Evolutionary conservation across 2,888 invertebrate genomes (phyloP).

Genomic region (Rapana venosa): DNA sequence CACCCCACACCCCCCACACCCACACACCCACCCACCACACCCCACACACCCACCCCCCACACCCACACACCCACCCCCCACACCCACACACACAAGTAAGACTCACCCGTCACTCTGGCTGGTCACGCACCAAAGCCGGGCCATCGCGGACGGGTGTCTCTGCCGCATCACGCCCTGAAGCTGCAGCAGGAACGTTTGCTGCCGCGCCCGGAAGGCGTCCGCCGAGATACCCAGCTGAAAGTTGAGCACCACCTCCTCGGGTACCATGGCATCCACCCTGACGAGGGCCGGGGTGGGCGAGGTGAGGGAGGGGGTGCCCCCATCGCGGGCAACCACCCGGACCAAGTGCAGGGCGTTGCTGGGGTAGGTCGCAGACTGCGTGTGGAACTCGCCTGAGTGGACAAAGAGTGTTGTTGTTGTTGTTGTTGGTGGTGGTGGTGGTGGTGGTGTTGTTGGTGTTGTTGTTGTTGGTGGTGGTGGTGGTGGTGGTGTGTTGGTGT

Average conservation of each 20-base stretch:
- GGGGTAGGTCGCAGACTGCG: background rate
- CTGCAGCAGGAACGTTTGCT: conserved; percentile 57
- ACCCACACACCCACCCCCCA: too few species aligned
- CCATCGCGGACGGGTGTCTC: conserved; percentile 55
- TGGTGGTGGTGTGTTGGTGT: too few species aligned
- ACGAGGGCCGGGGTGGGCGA: conserved; percentile 59
- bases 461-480: too few species aligned
- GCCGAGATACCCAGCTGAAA: conserved; percentile 44
- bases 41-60: too few species aligned
- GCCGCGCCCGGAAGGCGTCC: conserved; percentile 50
- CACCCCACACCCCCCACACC: too few species aligned
- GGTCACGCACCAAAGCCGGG: conserved; percentile 50
- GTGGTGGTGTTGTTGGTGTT: too few species aligned
- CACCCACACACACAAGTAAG: background rate
- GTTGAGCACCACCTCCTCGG: conserved; percentile 41
- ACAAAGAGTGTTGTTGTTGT: too few species aligned
- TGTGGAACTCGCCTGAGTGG: background rate
- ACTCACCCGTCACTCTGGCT: background rate
- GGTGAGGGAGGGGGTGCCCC: conserved; percentile 56
- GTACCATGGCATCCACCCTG: conserved; percentile 65
- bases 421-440: too few species aligned
- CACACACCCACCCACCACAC: too few species aligned
- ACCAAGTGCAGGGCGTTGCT: background rate
- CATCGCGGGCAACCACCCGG: conserved; percentile 59
- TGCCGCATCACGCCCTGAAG: conserved; percentile 56